phyloP scores from a whole-genome alignment of 2,113 vertebrate genomes.

The Cyanistes caeruleus region DNA sequence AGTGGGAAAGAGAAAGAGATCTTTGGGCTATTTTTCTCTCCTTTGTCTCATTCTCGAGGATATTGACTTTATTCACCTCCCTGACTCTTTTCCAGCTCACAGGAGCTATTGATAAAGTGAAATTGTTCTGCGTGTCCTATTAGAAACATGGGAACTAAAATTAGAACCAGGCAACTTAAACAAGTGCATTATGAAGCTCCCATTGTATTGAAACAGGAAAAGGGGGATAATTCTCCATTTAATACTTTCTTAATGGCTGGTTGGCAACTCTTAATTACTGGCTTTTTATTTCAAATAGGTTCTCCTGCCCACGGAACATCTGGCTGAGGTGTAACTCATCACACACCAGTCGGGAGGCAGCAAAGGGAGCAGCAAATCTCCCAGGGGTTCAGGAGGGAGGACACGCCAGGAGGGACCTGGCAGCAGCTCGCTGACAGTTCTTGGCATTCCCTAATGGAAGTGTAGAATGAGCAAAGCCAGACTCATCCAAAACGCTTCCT shows the following conservation, averaged over 20 bases:
- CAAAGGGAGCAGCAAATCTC: neutral
- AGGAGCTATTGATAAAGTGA: slow-evolving; percentile 2
- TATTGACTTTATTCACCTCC: neutral
- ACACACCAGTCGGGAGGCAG: neutral
- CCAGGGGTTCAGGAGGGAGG: neutral
- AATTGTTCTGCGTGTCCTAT: neutral
- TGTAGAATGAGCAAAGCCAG: neutral
- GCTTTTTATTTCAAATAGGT: slow-evolving; percentile 54
- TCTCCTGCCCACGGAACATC: slow-evolving; percentile 73
- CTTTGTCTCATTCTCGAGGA: slow-evolving; percentile 27
- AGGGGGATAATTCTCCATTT: slow-evolving; percentile 49
- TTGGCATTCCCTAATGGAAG: neutral
- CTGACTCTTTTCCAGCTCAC: neutral
- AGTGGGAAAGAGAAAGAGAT: neutral
- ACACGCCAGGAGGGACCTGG: neutral
- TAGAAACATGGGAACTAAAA: neutral
- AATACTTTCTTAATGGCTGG: slow-evolving; percentile 68
- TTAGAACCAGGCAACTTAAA: slow-evolving; percentile 31
- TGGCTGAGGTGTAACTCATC: slow-evolving; percentile 18
- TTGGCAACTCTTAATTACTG: slow-evolving; percentile 68
- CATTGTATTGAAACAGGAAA: slow-evolving; percentile 64
- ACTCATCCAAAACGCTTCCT: neutral
- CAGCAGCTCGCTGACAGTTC: neutral
- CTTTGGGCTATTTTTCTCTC: neutral
- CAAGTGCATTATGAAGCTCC: slow-evolving; percentile 51